phyloP scores from a whole-genome alignment of 2,797 vertebrate genomes.

The Myotis myotis region DNA sequence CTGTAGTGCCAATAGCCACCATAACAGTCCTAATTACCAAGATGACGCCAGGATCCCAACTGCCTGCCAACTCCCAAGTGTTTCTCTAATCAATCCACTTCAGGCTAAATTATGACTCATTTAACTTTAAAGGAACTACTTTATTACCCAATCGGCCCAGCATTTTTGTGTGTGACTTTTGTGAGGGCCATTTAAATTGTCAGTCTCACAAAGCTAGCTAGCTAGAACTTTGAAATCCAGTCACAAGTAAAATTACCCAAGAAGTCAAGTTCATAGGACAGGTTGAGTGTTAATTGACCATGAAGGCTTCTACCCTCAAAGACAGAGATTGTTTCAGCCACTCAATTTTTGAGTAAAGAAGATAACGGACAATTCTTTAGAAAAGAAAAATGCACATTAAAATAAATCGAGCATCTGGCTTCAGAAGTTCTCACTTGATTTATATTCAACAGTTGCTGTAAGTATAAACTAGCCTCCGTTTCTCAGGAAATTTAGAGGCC shows the following conservation, averaged over 20 bases:
- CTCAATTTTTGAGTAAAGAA: slow-evolving; percentile 28
- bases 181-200: slow-evolving; percentile 67
- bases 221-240: slow-evolving; percentile 57
- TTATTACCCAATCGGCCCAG: slow-evolving; percentile 64
- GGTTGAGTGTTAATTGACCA: slow-evolving; percentile 29
- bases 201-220: slow-evolving; percentile 49
- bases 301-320: slow-evolving; percentile 23
- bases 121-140: slow-evolving; percentile 75
- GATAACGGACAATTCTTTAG: slow-evolving; percentile 30
- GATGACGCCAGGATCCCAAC: slow-evolving; percentile 30
- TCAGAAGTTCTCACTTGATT: slow-evolving; percentile 67
- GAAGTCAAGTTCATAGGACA: slow-evolving; percentile 68
- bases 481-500: slow-evolving; percentile 54
- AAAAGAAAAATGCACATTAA: slow-evolving; percentile 68
- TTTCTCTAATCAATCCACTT: slow-evolving; percentile 74
- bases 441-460: slow-evolving; percentile 57
- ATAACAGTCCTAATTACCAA: slow-evolving; percentile 39
- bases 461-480: slow-evolving; percentile 54
- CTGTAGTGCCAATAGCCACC: slow-evolving; percentile 48
- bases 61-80: slow-evolving; percentile 57
- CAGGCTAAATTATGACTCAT: slow-evolving; percentile 77
- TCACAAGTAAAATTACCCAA: slow-evolving; percentile 53
- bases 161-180: slow-evolving; percentile 61
- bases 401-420: slow-evolving; percentile 69
- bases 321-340: slow-evolving; percentile 43